phyloP scores from a whole-genome alignment of 2,797 vertebrate species.

The Rousettus madagascariensis region DNA sequence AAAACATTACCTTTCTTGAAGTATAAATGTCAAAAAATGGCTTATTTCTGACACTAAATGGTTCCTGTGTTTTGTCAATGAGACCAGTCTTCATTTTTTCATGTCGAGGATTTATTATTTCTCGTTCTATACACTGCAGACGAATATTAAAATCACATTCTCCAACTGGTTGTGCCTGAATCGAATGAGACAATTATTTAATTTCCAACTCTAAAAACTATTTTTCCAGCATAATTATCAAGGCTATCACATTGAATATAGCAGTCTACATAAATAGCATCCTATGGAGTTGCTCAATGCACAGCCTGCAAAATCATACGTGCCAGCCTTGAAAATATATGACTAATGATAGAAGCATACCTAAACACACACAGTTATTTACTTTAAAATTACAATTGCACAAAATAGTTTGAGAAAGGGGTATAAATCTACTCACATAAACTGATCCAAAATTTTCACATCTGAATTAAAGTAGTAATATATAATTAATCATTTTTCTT shows the following conservation, averaged over 20 bases:
- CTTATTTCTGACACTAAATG: constrained; percentile 96
- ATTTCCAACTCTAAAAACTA: constrained; percentile 44
- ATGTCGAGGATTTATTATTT: constrained; percentile 95
- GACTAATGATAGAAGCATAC: background rate
- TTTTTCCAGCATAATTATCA: constrained; percentile 32
- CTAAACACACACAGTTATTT: background rate
- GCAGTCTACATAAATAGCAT: background rate
- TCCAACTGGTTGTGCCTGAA: constrained; percentile 95
- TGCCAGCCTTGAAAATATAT: background rate
- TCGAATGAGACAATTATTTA: constrained; percentile 65
- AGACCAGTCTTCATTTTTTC: constrained; percentile 97
- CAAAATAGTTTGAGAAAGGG: background rate
- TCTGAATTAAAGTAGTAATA: constrained; percentile 40
- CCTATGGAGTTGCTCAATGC: background rate
- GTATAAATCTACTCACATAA: background rate
- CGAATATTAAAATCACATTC: constrained; percentile 96
- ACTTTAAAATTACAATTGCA: constrained; percentile 31
- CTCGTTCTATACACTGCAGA: constrained; percentile 96
- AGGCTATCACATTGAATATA: background rate
- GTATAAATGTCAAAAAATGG: constrained; percentile 96
- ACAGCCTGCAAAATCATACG: background rate
- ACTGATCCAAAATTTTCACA: background rate
- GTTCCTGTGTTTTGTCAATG: constrained; percentile 97
- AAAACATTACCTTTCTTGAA: constrained; percentile 92
- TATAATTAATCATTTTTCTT: constrained; percentile 25